Base-by-base conservation (phyloP, 2,888 invertebrate genomes). In the Ommatoiulus sabulosus region DNA sequence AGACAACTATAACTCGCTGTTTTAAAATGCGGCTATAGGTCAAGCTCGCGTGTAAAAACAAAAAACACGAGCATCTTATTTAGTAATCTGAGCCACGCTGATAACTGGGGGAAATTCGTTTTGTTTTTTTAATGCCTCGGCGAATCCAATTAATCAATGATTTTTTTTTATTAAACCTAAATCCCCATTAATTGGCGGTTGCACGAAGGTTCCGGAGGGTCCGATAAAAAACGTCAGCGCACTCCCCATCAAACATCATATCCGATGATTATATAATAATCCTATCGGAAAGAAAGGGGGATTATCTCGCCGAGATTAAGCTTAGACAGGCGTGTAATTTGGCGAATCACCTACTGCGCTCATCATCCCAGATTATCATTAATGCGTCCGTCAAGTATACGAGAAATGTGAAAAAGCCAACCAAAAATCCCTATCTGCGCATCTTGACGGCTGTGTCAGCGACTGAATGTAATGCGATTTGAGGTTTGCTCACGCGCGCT, bases 281-380 rank as follows among this genome's bases (percentile, higher is more conserved):
- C 20, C 44, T 86, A 86, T 86, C 48, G 86, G 5, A 44, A 35
- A 12, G 86, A 20, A 86, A 12, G 44, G 44, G 86, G 86, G 86
- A 86, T 86, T 46, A 86, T 86, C 86, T 44, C 48, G 44, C 20
- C 3, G 17, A 86, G 86, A 86, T 86, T 86, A 86, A 46, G 86
- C 44, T 86, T 86, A 86, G 86, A 86, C 86, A 86, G 44, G 86
- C 86, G 86, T 86, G 86, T 86, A 86, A 86, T 86, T 86, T 86
- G 44, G 3, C 43, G 84, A 84, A 44, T 43, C 86, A 46, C 86
- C 86, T 46, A 86, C 86, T 86, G 86, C 48, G 86, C n/a, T 44
- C 86, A 44, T 46, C 86, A 86, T 86, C 44, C 80, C 44, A 86
- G 86, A 86, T 86, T 86, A 86, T 48, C 86, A 86, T 86, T 86